phyloP scores from a whole-genome alignment of 2,113 vertebrate genomes.

The Eurystomus gularis region DNA sequence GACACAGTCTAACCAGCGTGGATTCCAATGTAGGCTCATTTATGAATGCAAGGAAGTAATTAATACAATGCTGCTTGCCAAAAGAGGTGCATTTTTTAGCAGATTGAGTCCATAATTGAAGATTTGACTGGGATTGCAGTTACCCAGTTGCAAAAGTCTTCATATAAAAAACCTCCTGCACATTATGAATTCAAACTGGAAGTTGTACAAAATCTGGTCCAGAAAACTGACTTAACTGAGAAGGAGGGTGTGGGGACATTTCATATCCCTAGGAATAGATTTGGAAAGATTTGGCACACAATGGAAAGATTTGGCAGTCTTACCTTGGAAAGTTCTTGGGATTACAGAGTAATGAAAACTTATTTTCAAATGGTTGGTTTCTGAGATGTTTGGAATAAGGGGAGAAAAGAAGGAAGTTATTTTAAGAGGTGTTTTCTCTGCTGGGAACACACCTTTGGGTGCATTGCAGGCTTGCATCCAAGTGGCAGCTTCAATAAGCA shows the following conservation, averaged over 20 bases:
- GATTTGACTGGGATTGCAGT: not conserved
- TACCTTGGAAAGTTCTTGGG: not conserved
- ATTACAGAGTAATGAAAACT: not conserved
- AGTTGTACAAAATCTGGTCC: not conserved
- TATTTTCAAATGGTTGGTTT: not conserved
- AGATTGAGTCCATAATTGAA: not conserved
- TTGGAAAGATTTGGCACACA: not conserved
- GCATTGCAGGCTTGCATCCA: rapidly evolving
- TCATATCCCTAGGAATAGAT: not conserved
- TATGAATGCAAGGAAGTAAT: not conserved
- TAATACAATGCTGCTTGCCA: not conserved
- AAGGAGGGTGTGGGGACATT: not conserved
- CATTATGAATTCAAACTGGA: not conserved
- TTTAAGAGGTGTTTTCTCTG: not conserved
- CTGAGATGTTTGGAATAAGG: not conserved
- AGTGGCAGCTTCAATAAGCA: not conserved
- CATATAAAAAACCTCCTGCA: not conserved
- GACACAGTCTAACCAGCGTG: not conserved
- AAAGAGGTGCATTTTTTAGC: not conserved
- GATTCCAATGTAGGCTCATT: not conserved
- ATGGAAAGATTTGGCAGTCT: not conserved
- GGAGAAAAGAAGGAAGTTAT: not conserved
- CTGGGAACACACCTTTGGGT: not conserved
- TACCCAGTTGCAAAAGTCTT: not conserved
- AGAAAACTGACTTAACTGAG: not conserved